These are phyloP conservation scores for Leptinotarsa defecta DNA, from an alignment of 1,140 invertebrate genomes.

Conservation along the genomic window DNA sequence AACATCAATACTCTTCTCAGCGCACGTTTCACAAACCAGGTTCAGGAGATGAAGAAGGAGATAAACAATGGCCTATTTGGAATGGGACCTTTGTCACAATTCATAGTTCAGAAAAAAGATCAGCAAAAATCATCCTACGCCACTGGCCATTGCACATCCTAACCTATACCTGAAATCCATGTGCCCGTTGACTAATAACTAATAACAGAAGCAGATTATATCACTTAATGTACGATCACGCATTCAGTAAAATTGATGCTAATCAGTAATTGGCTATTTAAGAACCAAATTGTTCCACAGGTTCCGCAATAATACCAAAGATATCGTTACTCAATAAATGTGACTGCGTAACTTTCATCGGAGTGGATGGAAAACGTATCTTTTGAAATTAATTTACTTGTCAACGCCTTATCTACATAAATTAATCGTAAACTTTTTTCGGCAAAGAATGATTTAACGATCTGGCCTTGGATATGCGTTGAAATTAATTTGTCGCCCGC, in stretches of 20 bases:
- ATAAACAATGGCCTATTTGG: too few species aligned
- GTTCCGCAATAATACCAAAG: constrained; percentile 12
- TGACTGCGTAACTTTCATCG: constrained; percentile 9
- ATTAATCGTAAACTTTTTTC: not conserved
- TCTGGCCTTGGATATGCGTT: not conserved
- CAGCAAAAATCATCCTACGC: not conserved
- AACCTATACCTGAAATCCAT: not conserved
- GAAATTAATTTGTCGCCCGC: not conserved
- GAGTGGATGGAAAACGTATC: not conserved
- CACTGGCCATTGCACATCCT: not conserved
- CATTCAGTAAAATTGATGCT: constrained; percentile 13
- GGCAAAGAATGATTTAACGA: not conserved
- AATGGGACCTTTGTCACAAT: too few species aligned
- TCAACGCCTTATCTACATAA: not conserved
- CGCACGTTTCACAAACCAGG: too few species aligned
- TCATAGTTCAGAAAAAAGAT: too few species aligned
- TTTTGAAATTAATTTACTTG: constrained; percentile 6
- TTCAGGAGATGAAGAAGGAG: too few species aligned
- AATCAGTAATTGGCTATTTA: constrained; percentile 21
- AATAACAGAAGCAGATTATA: constrained; percentile 1
- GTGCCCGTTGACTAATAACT: not conserved
- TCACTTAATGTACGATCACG: constrained; percentile 15
- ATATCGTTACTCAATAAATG: constrained; percentile 9
- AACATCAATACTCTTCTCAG: too few species aligned
- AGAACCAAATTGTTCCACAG: not conserved